Conservation (phyloP, 2,888 invertebrate species). For the Eucera pruinosa region DNA sequence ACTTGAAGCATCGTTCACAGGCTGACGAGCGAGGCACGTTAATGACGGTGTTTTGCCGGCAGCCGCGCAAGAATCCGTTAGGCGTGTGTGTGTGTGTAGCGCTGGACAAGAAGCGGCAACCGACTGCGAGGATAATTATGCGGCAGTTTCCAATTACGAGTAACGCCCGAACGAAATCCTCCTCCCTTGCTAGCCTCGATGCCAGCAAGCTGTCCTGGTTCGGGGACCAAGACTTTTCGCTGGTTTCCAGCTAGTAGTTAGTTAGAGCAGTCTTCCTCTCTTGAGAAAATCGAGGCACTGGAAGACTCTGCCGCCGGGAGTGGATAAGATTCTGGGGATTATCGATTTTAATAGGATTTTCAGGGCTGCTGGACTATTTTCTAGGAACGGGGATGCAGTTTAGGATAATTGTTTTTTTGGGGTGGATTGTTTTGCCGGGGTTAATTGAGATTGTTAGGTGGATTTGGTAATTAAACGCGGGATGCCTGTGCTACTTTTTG, state of each 20-base stretch:
- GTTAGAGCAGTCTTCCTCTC: slow-evolving; percentile 9
- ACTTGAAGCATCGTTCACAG: slow-evolving; percentile 64
- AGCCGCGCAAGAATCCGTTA: slow-evolving; percentile 58
- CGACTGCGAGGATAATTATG: slow-evolving; percentile 74
- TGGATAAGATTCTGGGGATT: neutral
- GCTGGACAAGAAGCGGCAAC: slow-evolving; percentile 68
- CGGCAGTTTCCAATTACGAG: slow-evolving; percentile 78
- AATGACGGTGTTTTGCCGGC: slow-evolving; percentile 68
- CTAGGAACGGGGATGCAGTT: too few species aligned
- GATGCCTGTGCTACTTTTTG: too few species aligned
- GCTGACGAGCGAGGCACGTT: slow-evolving; percentile 66
- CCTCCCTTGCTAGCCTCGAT: slow-evolving; percentile 30
- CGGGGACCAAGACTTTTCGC: slow-evolving; percentile 15
- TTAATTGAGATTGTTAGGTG: too few species aligned
- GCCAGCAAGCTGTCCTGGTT: slow-evolving; percentile 47
- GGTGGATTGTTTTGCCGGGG: neutral
- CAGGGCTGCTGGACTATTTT: too few species aligned
- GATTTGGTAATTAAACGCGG: too few species aligned
- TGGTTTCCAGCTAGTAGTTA: slow-evolving; percentile 1
- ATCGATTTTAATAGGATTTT: slow-evolving; percentile 24
- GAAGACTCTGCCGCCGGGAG: neutral
- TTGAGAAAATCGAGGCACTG: slow-evolving; percentile 4
- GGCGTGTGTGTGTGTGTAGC: slow-evolving; percentile 50
- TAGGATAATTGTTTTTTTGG: neutral
- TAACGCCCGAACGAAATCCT: slow-evolving; percentile 67